These are phyloP conservation scores for Monomorium pharaonis DNA, from an alignment of 1,140 invertebrate genomes.

Conservation along the genomic window DNA sequence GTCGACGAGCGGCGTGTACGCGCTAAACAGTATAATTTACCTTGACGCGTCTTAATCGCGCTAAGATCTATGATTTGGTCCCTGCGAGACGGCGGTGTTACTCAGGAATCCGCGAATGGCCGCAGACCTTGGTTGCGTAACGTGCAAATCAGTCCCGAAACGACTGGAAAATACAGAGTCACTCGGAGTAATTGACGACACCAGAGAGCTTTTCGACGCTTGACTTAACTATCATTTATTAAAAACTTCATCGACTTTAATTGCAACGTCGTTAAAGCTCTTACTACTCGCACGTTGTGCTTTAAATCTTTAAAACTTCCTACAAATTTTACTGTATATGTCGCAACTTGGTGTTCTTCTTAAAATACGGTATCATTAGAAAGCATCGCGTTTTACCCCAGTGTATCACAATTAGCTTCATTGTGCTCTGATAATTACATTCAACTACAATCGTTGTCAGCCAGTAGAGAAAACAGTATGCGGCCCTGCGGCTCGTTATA, in stretches of 20 bases:
- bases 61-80: slow-evolving; percentile 42
- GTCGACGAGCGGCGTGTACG: slow-evolving; percentile 20
- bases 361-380: not conserved
- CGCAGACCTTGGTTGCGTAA: not conserved
- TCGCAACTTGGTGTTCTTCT: not conserved
- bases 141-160: not conserved
- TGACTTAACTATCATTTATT: not conserved
- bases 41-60: slow-evolving; percentile 17
- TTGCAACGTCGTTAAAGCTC: not conserved
- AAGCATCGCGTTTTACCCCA: not conserved
- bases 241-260: not conserved
- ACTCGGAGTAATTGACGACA: not conserved
- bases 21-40: slow-evolving; percentile 44
- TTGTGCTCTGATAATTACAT: slow-evolving; percentile 18
- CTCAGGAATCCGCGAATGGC: not conserved
- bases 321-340: not conserved
- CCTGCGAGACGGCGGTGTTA: not conserved
- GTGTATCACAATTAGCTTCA: slow-evolving; percentile 8
- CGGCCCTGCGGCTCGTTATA: slow-evolving; percentile 25
- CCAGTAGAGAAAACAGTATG: not conserved
- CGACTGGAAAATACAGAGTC: not conserved
- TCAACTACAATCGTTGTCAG: not conserved
- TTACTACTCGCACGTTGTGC: not conserved
- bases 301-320: not conserved
- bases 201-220: not conserved